Percentiles rank a stretch among this genome's conserved stretches.
These are phyloP conservation scores for Drosophila truncata DNA, from an alignment of 1,140 invertebrate genomes.

Conservation along the genomic window DNA sequence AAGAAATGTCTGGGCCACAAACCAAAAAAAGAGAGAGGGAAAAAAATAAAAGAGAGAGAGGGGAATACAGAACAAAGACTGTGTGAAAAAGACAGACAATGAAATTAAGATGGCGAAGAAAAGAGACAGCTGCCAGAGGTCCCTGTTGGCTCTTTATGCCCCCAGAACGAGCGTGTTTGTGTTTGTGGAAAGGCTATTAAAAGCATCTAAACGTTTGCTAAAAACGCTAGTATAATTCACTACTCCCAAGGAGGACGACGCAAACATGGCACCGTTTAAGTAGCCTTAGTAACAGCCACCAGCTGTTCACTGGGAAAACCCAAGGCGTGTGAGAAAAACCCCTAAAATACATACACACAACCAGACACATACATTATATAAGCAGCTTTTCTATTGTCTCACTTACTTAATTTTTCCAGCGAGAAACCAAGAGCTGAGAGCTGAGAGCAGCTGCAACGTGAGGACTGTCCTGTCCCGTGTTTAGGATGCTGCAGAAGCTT, in stretches of 20 bases:
- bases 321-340: conserved; percentile 21
- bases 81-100: conserved; percentile 20
- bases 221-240: conserved; percentile 75
- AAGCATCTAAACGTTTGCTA: conserved; percentile 79
- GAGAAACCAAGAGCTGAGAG: conserved; percentile 10
- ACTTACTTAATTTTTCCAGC: conserved; percentile 45
- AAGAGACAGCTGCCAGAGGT: conserved; percentile 51
- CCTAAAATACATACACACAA: conserved; percentile 15
- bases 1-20: conserved; percentile 69
- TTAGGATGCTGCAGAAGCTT: background rate
- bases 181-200: conserved; percentile 67
- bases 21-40: conserved; percentile 20
- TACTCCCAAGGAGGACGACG: conserved; percentile 15
- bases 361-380: conserved; percentile 29
- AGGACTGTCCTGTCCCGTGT: conserved; percentile 16
- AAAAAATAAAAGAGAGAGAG: conserved; percentile 14
- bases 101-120: conserved; percentile 29
- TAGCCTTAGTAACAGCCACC: conserved; percentile 48
- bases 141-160: conserved; percentile 21
- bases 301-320: conserved; percentile 25
- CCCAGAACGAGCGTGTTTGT: conserved; percentile 2
- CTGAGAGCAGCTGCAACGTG: conserved; percentile 24
- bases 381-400: conserved; percentile 50
- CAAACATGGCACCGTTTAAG: conserved; percentile 41
- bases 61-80: conserved; percentile 19